phyloP scores from a whole-genome alignment of 2,888 invertebrate genomes.

The Melinaea menophilus region DNA sequence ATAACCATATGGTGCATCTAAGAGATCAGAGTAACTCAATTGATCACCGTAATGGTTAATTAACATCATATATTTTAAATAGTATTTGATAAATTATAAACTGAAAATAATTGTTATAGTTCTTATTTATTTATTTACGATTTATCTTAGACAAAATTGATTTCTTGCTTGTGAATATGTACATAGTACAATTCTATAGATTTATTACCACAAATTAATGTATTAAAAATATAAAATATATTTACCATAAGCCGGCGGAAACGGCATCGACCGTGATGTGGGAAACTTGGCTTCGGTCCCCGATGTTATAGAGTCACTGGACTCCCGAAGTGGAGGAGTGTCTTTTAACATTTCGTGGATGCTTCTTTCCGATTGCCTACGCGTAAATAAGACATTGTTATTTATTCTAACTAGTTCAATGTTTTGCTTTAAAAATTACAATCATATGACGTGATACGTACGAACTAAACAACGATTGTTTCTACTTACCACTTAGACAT shows the following conservation, averaged over 20 bases:
- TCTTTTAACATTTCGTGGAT: slow-evolving; percentile 93
- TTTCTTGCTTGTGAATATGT: too few relatives aligned
- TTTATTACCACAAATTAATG: background rate
- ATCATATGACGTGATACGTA: background rate
- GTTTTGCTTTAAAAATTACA: slow-evolving; percentile 1
- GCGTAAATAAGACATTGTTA: slow-evolving; percentile 4
- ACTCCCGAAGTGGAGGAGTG: slow-evolving; percentile 86
- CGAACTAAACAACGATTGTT: slow-evolving; percentile 15
- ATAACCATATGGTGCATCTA: too few relatives aligned
- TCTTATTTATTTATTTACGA: too few relatives aligned
- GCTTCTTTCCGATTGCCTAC: slow-evolving; percentile 80
- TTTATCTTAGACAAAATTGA: too few relatives aligned
- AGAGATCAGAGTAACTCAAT: too few relatives aligned
- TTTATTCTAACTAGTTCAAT: slow-evolving; percentile 7
- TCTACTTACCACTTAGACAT: slow-evolving; percentile 64
- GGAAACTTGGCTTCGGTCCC: slow-evolving; percentile 84
- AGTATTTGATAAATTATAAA: too few relatives aligned
- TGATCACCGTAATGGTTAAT: too few relatives aligned
- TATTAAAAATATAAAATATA: background rate
- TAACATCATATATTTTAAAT: too few relatives aligned
- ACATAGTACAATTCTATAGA: too few relatives aligned
- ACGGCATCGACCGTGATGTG: slow-evolving; percentile 83
- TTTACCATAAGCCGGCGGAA: slow-evolving; percentile 81
- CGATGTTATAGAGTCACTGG: slow-evolving; percentile 85
- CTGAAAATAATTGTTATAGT: too few relatives aligned